Evolutionary conservation across 2,113 vertebrate genomes (phyloP).

Genomic region (Centropristis striata): DNA sequence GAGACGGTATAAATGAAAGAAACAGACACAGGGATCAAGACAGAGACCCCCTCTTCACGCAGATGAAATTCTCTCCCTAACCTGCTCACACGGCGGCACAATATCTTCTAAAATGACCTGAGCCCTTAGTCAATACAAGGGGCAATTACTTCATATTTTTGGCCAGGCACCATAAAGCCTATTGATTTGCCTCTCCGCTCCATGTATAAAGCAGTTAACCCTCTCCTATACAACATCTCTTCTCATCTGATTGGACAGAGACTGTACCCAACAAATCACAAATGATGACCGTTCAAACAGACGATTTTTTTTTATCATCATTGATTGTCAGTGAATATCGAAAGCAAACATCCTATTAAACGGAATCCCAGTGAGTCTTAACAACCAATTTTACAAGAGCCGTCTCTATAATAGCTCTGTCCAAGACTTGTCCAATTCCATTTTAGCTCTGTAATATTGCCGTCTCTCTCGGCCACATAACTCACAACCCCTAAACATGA

Average conservation of each 20-base stretch:
- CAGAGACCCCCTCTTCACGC: neutral
- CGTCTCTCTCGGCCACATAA: conserved; percentile 49
- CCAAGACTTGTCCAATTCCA: conserved; percentile 44
- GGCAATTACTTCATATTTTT: conserved; percentile 74
- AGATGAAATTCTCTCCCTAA: conserved; percentile 35
- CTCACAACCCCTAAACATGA: conserved; percentile 67
- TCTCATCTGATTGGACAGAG: conserved; percentile 35
- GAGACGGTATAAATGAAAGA: conserved; percentile 10
- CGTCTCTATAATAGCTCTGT: conserved; percentile 29
- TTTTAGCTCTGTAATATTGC: conserved; percentile 56
- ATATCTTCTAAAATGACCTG: conserved; percentile 58
- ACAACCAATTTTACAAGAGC: conserved; percentile 39
- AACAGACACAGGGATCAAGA: conserved; percentile 17
- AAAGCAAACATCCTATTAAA: conserved; percentile 42
- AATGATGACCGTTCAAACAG: conserved; percentile 16
- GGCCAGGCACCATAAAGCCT: conserved; percentile 63
- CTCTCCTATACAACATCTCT: conserved; percentile 27
- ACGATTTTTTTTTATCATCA: conserved; percentile 16
- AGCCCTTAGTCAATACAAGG: conserved; percentile 60
- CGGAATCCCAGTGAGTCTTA: conserved; percentile 12
- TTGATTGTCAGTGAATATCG: conserved; percentile 24
- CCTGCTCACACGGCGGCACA: conserved; percentile 30
- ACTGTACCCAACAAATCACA: conserved; percentile 13
- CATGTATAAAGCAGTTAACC: conserved; percentile 57
- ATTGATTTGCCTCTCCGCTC: conserved; percentile 62